These are phyloP conservation scores for Drosophila mayri DNA, from an alignment of 1,140 invertebrate species.

Conservation along the genomic window DNA sequence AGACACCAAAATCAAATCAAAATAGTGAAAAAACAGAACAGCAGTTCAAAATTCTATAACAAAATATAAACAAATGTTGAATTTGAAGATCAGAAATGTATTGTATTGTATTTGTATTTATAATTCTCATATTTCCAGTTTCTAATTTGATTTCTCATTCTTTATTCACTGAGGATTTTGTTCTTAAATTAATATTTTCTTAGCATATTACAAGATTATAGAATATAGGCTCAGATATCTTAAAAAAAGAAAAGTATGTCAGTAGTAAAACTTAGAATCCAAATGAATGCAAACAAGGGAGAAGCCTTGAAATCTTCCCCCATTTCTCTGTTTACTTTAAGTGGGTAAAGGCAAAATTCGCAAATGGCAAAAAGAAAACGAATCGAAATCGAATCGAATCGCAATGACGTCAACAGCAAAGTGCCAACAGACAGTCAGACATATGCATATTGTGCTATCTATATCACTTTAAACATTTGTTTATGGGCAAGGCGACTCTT, in stretches of 20 bases:
- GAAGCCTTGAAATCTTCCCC: slow-evolving; percentile 22
- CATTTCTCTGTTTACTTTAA: slow-evolving; percentile 45
- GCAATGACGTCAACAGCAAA: slow-evolving; percentile 41
- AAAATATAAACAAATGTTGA: neutral
- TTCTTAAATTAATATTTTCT: neutral
- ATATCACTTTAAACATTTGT: slow-evolving; percentile 51
- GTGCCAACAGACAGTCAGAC: slow-evolving; percentile 25
- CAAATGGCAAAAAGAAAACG: slow-evolving; percentile 33
- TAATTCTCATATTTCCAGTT: neutral
- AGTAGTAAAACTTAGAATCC: slow-evolving; percentile 43
- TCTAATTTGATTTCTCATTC: neutral
- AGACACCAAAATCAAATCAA: slow-evolving; percentile 16
- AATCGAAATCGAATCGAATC: slow-evolving; percentile 34
- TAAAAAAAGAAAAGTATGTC: slow-evolving; percentile 31
- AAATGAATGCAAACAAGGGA: slow-evolving; percentile 18
- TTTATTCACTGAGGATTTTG: neutral
- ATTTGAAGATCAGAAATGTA: neutral
- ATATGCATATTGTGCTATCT: slow-evolving; percentile 45
- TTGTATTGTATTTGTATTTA: too few species aligned
- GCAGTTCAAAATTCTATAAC: slow-evolving; percentile 7
- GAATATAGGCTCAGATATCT: neutral
- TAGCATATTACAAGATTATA: neutral
- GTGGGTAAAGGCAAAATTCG: slow-evolving; percentile 43
- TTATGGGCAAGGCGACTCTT: slow-evolving; percentile 34
- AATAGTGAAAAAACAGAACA: slow-evolving; percentile 7